These are phyloP conservation scores for Drosophila subpulchrella DNA, from an alignment of 1,140 invertebrate genomes.

Conservation along the genomic window DNA sequence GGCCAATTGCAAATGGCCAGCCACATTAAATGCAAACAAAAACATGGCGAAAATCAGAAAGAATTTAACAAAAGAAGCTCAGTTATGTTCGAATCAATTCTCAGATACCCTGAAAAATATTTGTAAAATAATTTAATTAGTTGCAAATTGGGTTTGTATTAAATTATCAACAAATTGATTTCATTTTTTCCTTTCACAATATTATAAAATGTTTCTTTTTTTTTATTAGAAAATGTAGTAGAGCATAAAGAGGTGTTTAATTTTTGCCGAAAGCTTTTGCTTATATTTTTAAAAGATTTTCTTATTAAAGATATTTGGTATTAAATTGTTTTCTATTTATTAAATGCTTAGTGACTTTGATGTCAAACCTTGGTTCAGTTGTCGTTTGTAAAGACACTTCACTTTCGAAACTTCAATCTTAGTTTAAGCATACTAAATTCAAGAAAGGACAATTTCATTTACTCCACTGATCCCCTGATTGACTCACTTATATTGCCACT, in stretches of 20 bases:
- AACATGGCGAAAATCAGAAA: conserved; percentile 15
- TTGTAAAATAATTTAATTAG: no score
- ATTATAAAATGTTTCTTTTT: no score
- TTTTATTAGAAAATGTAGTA: no score
- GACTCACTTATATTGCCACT: neutral
- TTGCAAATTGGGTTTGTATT: no score
- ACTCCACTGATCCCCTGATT: neutral
- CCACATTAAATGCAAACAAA: conserved; percentile 26
- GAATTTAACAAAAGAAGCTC: neutral
- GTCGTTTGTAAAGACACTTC: neutral
- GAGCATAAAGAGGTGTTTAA: no score
- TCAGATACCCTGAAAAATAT: neutral
- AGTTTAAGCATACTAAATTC: neutral
- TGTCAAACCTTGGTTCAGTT: neutral
- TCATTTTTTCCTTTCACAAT: no score
- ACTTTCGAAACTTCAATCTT: neutral
- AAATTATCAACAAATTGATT: no score
- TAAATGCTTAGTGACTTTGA: no score
- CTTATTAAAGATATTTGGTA: no score
- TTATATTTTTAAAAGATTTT: no score
- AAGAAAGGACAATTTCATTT: neutral
- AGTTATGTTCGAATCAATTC: neutral
- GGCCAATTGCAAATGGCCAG: conserved; percentile 1
- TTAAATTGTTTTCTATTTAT: neutral
- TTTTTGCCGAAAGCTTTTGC: no score